Conservation (phyloP, 2,888 invertebrate species). For the Sialis fuliginosa region DNA sequence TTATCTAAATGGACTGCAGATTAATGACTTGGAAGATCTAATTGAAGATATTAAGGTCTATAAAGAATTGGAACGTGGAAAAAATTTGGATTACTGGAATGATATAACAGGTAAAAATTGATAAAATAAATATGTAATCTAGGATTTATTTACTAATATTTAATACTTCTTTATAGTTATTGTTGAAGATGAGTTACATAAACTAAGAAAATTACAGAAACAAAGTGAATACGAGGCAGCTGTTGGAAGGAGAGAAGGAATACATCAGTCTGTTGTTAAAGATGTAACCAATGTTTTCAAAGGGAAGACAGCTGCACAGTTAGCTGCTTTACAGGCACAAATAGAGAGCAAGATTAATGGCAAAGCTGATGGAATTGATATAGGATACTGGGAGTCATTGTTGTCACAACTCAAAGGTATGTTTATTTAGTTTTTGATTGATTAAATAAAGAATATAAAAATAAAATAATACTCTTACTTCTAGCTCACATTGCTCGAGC, state of each 20-base stretch:
- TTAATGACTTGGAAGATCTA: constrained; percentile 86
- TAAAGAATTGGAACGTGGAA: constrained; percentile 77
- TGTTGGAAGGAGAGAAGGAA: constrained; percentile 36
- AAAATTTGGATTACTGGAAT: constrained; percentile 84
- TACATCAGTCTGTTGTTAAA: constrained; percentile 78
- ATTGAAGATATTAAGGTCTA: constrained; percentile 93
- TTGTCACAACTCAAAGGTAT: constrained; percentile 78
- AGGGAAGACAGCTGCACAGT: constrained; percentile 77
- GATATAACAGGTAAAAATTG: constrained; percentile 49
- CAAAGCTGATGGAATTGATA: constrained; percentile 78
- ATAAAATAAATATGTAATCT: too few relatives aligned
- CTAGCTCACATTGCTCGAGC: constrained; percentile 85
- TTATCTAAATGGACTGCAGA: constrained; percentile 77
- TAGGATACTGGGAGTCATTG: constrained; percentile 95
- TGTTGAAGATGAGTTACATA: constrained; percentile 80
- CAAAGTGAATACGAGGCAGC: constrained; percentile 37
- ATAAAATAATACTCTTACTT: constrained; percentile 8
- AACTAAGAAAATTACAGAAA: constrained; percentile 58
- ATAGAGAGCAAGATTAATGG: constrained; percentile 76
- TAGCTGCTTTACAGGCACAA: constrained; percentile 64
- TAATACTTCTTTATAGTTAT: constrained; percentile 36
- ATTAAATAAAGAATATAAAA: not conserved
- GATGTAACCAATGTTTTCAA: constrained; percentile 84
- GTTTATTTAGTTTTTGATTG: not conserved
- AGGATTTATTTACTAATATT: too few relatives aligned